phyloP scores from a whole-genome alignment of 2,113 vertebrate species.

The Amia ocellicauda region DNA sequence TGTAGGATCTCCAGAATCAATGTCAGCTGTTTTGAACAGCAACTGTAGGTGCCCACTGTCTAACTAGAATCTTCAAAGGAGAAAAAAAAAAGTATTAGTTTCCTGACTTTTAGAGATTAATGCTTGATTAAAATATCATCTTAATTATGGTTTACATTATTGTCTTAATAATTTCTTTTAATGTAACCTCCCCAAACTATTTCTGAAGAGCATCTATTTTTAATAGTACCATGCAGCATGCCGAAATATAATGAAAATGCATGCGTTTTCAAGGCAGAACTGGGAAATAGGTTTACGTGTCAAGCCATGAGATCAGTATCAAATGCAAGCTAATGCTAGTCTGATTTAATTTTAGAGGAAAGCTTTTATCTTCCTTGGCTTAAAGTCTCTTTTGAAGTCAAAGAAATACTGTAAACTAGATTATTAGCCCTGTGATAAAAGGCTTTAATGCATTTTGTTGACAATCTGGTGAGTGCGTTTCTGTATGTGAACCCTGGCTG shows the following conservation, averaged over 20 bases:
- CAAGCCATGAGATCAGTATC: neutral
- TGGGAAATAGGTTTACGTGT: neutral
- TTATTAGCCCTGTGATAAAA: neutral
- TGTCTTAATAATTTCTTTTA: too few species aligned
- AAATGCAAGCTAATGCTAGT: neutral
- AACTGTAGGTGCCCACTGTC: too few species aligned
- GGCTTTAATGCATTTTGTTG: constrained; percentile 11
- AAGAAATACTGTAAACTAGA: neutral
- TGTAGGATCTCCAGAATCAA: too few species aligned
- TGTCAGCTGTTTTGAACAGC: too few species aligned
- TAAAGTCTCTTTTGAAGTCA: neutral
- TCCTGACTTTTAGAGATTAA: too few species aligned
- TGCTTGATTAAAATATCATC: too few species aligned
- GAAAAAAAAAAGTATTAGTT: too few species aligned
- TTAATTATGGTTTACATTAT: neutral
- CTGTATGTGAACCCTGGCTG: neutral
- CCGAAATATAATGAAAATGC: neutral
- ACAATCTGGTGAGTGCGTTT: neutral
- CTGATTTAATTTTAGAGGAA: constrained; percentile 4
- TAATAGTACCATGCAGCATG: too few species aligned
- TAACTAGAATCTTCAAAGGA: neutral
- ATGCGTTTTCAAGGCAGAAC: neutral
- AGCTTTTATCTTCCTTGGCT: constrained; percentile 7
- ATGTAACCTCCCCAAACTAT: too few species aligned
- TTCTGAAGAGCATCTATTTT: too few species aligned